Evolutionary conservation across 37 sponge, comb jelly and placozoan genomes (phyloP), one percentile per base, ranked within the genome.

Genomic region (Tethya wilhelma): DNA sequence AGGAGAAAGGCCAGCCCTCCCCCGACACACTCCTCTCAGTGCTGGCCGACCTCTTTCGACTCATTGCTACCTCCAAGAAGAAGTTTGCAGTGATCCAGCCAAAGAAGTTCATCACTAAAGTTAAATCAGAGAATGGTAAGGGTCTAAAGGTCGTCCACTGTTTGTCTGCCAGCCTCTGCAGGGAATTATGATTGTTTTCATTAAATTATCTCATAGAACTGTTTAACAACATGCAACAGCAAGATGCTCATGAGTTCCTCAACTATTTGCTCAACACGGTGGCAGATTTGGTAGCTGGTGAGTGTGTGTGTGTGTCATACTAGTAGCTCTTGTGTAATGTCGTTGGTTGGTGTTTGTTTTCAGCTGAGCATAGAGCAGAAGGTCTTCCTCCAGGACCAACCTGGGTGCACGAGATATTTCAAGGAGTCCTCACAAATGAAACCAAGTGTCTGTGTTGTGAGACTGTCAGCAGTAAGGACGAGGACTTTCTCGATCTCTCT

Each of bases 211-310:
- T 37, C 69, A n/a, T 39, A 95, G 95, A 39, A 62, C 2, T 91
- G 42, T 96, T 96, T 77, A 86, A 98, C 79, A 98, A 96, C 49
- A 78, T 84, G 69, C 89, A 86, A 59, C 99, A 98, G 71, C 99
- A 98, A 56, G 99, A 98, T 80, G 96, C 99, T 14, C 99, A 98
- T 44, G 99, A 98, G 84, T 96, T 98, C 58, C 92, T 98, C 23
- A 98, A 98, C 89, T 98, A 91, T 75, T 73, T 98, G 55, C 81
- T 98, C 67, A 98, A 98, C 77, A 91, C 94, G 1, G 84, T 98
- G 42, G 95, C 90, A 9, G 99, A 98, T 72, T 64, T 93, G 3
- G 55, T 98, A 44, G 58, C 64, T 63, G 91, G 82, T 71, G 78
- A 23, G 56, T 58, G 29, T 2, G 32, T n/a, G 14, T 38, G 39